A percentile compares a stretch with the other conserved stretches of the same genome.
Evolutionary conservation across 2,888 invertebrate genomes (phyloP).

Genomic region (Chrysomela aeneicollis): DNA sequence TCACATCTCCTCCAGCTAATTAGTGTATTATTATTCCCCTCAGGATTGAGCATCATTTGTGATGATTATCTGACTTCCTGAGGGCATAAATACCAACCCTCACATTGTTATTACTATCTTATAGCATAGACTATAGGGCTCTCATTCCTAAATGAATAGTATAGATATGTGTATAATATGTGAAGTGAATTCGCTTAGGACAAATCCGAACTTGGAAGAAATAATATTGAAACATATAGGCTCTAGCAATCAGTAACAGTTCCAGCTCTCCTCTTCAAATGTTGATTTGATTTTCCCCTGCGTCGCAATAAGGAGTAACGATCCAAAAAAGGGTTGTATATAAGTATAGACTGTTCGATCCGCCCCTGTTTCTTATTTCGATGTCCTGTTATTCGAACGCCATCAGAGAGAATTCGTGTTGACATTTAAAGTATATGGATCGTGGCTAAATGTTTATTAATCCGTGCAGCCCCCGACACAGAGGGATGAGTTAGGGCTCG

Average conservation of each 20-base stretch:
- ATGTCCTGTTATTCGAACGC: background rate
- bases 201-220: background rate
- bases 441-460: constrained; percentile 53
- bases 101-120: constrained; percentile 34
- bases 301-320: no score
- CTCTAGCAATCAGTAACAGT: no score
- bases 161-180: background rate
- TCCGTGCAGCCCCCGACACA: constrained; percentile 54
- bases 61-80: constrained; percentile 37
- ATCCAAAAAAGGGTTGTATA: no score
- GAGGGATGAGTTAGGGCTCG: constrained; percentile 28
- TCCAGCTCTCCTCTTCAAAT: no score
- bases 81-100: constrained; percentile 35
- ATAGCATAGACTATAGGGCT: constrained; percentile 13
- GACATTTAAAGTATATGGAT: constrained; percentile 39
- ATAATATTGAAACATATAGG: no score
- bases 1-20: constrained; percentile 27
- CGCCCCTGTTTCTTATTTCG: background rate
- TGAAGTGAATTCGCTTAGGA: background rate
- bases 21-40: constrained; percentile 37
- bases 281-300: no score
- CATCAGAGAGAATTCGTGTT: constrained; percentile 20
- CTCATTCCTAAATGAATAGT: constrained; percentile 4
- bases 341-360: background rate
- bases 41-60: constrained; percentile 35